phyloP scores from a whole-genome alignment of 2,797 vertebrate species.

The Lagodon rhomboides region DNA sequence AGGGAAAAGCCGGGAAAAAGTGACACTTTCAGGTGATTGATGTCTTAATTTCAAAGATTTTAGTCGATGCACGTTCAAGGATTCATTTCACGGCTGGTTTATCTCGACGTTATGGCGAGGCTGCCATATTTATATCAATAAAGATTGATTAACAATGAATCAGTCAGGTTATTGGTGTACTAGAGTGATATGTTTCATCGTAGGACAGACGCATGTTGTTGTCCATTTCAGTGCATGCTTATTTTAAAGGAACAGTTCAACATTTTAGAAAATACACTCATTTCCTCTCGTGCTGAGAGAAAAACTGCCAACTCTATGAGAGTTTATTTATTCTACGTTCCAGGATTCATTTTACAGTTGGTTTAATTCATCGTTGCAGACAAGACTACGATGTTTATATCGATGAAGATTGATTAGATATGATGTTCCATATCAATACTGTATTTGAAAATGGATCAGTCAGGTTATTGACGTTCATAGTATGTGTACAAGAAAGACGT shows the following conservation, averaged over 20 bases:
- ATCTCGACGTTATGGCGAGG: not conserved
- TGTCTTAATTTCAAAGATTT: not conserved
- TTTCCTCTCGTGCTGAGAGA: no score
- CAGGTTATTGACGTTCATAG: no score
- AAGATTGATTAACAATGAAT: slow-evolving; percentile 23
- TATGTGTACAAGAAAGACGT: no score
- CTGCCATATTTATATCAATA: not conserved
- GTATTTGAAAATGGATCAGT: no score
- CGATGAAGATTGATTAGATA: no score
- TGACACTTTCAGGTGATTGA: not conserved
- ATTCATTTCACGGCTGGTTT: not conserved
- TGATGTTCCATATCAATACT: no score
- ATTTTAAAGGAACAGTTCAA: no score
- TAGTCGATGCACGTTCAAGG: not conserved
- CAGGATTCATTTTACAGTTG: no score
- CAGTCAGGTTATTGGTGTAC: not conserved
- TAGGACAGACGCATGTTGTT: not conserved
- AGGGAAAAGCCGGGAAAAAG: not conserved
- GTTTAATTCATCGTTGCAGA: no score
- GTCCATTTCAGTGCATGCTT: not conserved
- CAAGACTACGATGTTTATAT: no score
- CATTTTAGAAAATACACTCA: not conserved
- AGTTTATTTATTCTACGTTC: no score
- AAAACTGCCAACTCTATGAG: no score
- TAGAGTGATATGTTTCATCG: not conserved